Evolutionary conservation across 2,113 vertebrate genomes (phyloP), one percentile per base, ranked within the genome.

Genomic region (Uria aalge): DNA sequence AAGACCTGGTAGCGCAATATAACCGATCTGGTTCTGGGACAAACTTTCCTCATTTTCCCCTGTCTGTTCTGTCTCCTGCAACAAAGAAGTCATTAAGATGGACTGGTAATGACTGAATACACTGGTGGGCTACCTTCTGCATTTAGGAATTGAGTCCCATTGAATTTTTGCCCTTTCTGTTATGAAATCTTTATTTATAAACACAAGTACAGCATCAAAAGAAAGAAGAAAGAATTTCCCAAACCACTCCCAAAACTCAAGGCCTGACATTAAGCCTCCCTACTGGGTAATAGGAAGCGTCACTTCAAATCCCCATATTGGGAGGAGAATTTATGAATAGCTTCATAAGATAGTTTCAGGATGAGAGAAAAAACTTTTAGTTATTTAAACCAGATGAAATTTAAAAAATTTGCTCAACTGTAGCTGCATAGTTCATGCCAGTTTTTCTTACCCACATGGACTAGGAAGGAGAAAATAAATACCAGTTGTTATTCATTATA

Each of bases 301-400:
- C 5, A 74, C n/a, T 92, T 87, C 55, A 74, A 91, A 84, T 50
- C 15, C 20, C 52, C 12, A 1, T 74, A 24, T 32, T 63, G 43
- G 41, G 43, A 77, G 10, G 4, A 88, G 40, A 84, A 53, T 53
- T 86, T 77, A 73, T 76, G 30, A 85, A 93, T n/a, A 88, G 19
- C 12, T 92, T 90, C 34, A 12, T 29, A 69, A 81, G 56, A 89
- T 24, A 62, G 40, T 57, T 80, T 86, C 71, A 89, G 57, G 43
- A 86, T 71, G 68, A 89, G 36, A 95, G 18, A 83, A 92, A 84
- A 84, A 86, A 5, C 4, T 50, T 72, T 15, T 29, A 21, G 55
- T 55, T 67, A 71, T 74, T 94, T 77, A 92, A 93, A 92, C n/a
- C 67, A 90, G 57, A 92, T 47, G 32, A 83, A 91, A 82, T 75